Conservation (phyloP, 2,113 vertebrate species). For the Petrocephalus zakoni region DNA sequence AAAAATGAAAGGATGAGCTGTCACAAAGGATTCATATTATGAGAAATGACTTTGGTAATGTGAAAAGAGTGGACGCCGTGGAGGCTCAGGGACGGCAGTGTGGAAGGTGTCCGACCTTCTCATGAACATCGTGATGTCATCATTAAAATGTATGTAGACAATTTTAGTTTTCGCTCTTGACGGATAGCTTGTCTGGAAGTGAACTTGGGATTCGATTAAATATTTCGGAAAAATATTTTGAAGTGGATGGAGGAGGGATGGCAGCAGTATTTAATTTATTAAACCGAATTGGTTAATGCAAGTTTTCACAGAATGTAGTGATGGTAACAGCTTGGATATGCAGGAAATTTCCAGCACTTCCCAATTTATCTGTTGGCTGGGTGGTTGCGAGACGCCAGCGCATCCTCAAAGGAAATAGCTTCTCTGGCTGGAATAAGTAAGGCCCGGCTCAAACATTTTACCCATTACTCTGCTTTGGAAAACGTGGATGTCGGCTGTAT, state of each 20-base stretch:
- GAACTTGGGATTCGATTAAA: not conserved
- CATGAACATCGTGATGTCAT: slow-evolving; percentile 3
- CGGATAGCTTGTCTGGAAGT: slow-evolving; percentile 19
- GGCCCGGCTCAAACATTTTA: not conserved
- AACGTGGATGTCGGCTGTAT: not conserved
- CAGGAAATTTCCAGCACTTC: not conserved
- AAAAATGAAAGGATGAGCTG: slow-evolving; percentile 9
- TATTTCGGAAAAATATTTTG: not conserved
- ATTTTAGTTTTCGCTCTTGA: slow-evolving; percentile 8
- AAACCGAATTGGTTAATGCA: no score
- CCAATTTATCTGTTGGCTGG: not conserved
- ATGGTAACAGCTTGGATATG: not conserved
- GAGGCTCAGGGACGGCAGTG: not conserved
- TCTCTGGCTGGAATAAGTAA: not conserved
- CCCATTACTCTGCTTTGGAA: not conserved
- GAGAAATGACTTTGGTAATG: slow-evolving; percentile 13
- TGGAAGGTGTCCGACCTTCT: slow-evolving; percentile 18
- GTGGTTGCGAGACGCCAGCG: not conserved
- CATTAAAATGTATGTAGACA: slow-evolving; percentile 22
- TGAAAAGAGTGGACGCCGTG: not conserved
- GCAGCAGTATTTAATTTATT: not conserved
- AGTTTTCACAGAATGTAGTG: not conserved
- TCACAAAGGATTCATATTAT: not conserved
- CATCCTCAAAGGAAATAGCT: not conserved
- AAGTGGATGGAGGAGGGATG: not conserved